phyloP scores from a whole-genome alignment of 2,113 vertebrate genomes.

The Centropristis striata region DNA sequence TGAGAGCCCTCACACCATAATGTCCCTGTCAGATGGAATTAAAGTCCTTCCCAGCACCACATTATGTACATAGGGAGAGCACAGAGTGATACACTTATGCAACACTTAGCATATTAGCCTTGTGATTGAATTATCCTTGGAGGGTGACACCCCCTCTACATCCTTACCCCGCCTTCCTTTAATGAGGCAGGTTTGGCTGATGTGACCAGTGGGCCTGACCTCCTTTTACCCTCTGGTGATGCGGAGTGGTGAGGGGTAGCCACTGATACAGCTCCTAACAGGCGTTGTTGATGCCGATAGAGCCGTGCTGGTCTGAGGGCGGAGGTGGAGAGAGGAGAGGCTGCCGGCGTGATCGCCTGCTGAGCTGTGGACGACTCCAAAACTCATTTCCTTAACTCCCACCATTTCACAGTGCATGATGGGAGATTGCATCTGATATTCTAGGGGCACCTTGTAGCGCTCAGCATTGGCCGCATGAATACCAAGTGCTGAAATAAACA shows the following conservation, averaged over 20 bases:
- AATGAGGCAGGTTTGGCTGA: slow-evolving; percentile 56
- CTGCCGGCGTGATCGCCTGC: slow-evolving; percentile 41
- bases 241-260: slow-evolving; percentile 43
- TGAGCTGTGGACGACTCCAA: slow-evolving; percentile 51
- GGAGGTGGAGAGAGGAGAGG: slow-evolving; percentile 56
- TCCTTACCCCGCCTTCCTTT: slow-evolving; percentile 13
- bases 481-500: slow-evolving; percentile 28
- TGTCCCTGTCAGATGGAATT: slow-evolving; percentile 78
- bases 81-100: slow-evolving; percentile 75
- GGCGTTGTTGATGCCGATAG: slow-evolving; percentile 49
- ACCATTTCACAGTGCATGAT: slow-evolving; percentile 68
- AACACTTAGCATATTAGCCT: slow-evolving; percentile 82
- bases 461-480: slow-evolving; percentile 10
- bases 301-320: slow-evolving; percentile 63
- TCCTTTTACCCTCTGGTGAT: slow-evolving; percentile 52
- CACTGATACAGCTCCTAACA: slow-evolving; percentile 58
- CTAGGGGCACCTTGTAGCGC: slow-evolving; percentile 39
- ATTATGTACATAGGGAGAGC: slow-evolving; percentile 71
- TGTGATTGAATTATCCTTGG: slow-evolving; percentile 76
- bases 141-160: slow-evolving; percentile 46
- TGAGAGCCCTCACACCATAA: slow-evolving; percentile 64
- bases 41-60: slow-evolving; percentile 65
- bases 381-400: slow-evolving; percentile 70
- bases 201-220: slow-evolving; percentile 49
- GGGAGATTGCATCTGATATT: slow-evolving; percentile 62